Evolutionary conservation across 2,888 invertebrate genomes (phyloP).

Genomic region (Aphelenchoides bicaudatus): DNA sequence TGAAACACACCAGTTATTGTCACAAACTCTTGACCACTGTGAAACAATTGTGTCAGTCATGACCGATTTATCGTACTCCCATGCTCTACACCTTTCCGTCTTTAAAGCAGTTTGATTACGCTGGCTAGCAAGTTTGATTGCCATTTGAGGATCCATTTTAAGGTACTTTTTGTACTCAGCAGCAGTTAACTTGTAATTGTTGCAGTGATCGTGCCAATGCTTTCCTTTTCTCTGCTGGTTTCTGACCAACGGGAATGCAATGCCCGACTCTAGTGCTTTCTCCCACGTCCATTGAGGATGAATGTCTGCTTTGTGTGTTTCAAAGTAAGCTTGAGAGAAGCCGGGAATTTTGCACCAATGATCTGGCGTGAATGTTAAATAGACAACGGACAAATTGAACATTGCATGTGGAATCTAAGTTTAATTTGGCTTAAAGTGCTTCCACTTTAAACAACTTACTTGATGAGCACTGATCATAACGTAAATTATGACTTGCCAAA

Average conservation of each 20-base stretch:
- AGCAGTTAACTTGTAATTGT: constrained; percentile 40
- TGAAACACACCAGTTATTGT: constrained; percentile 54
- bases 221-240: constrained; percentile 38
- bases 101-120: constrained; percentile 11
- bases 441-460: too few relatives aligned
- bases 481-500: constrained; percentile 58
- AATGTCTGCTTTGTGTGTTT: constrained; percentile 33
- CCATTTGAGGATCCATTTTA: constrained; percentile 21
- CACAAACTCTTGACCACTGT: constrained; percentile 56
- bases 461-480: constrained; percentile 56
- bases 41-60: constrained; percentile 42
- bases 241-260: constrained; percentile 47
- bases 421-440: too few relatives aligned
- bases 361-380: constrained; percentile 60
- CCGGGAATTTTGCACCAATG: constrained; percentile 58
- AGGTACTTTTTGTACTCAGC: constrained; percentile 34
- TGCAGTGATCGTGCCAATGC: constrained; percentile 45
- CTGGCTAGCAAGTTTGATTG: constrained; percentile 2
- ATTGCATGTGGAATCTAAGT: constrained; percentile 61
- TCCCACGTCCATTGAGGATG: constrained; percentile 51
- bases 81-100: constrained; percentile 27
- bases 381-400: constrained; percentile 56
- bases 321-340: constrained; percentile 47
- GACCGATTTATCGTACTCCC: constrained; percentile 57
- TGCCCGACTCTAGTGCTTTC: constrained; percentile 46